Conservation (phyloP, 2,888 invertebrate species). For the Dasysyrphus tricinctus region DNA sequence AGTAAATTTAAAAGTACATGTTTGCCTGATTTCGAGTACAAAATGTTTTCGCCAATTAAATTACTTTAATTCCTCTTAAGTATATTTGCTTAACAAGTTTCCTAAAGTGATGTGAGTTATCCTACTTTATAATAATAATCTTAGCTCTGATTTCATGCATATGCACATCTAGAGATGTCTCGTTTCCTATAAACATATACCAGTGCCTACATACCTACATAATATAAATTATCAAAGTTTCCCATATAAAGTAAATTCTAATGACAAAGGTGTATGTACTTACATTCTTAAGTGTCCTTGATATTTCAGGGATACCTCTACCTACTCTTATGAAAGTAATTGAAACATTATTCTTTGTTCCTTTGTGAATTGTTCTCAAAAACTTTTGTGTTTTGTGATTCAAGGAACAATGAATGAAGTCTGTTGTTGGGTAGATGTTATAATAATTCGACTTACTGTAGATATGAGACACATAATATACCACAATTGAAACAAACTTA, state of each 20-base stretch:
- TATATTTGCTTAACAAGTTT: background rate
- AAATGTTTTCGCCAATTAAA: conserved; percentile 1
- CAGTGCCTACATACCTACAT: background rate
- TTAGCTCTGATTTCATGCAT: background rate
- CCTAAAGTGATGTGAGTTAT: background rate
- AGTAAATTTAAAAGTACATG: background rate
- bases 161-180: background rate
- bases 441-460: background rate
- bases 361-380: conserved; percentile 1
- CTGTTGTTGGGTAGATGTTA: background rate
- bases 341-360: conserved; percentile 7
- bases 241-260: background rate
- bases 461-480: background rate
- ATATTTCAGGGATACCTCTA: background rate
- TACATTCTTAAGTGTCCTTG: conserved; percentile 2
- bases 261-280: conserved; percentile 6
- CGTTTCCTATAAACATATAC: background rate
- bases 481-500: background rate
- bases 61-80: background rate
- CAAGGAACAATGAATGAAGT: background rate
- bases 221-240: background rate
- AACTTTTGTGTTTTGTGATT: background rate
- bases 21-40: background rate
- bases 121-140: background rate
- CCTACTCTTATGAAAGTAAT: background rate